These are phyloP conservation scores for Melangyna quadrimaculata DNA, from an alignment of 2,888 invertebrate genomes.

Conservation along the genomic window DNA sequence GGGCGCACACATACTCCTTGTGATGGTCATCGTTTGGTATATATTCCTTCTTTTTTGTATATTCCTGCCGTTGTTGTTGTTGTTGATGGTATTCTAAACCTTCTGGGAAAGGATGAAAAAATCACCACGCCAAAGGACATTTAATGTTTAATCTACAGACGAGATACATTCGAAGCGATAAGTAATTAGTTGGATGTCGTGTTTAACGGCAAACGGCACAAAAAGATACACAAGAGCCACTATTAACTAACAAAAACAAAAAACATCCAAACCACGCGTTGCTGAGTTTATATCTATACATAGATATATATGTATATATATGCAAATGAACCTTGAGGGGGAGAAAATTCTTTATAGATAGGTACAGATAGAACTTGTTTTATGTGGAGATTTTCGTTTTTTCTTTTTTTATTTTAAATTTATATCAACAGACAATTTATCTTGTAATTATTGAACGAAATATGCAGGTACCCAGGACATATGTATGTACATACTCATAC, in stretches of 20 bases:
- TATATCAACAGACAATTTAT: constrained; percentile 67
- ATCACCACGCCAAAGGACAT: constrained; percentile 60
- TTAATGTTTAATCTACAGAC: constrained; percentile 66
- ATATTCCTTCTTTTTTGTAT: neutral
- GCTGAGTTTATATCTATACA: neutral
- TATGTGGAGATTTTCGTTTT: neutral
- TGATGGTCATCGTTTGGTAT: constrained; percentile 52
- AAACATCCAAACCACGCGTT: constrained; percentile 2
- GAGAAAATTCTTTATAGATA: constrained; percentile 58
- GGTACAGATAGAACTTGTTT: constrained; percentile 21
- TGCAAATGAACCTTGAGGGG: constrained; percentile 69
- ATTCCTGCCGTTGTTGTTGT: constrained; percentile 10
- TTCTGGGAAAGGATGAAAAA: constrained; percentile 23
- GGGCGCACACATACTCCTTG: constrained; percentile 26
- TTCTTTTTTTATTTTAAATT: constrained; percentile 26
- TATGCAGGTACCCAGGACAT: neutral
- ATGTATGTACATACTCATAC: neutral
- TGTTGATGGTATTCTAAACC: neutral
- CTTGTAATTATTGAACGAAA: constrained; percentile 61
- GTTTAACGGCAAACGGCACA: constrained; percentile 61
- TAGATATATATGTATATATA: neutral
- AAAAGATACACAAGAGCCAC: constrained; percentile 40
- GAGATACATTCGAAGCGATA: constrained; percentile 72
- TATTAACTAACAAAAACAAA: neutral
- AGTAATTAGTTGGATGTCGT: constrained; percentile 72